Conservation (phyloP, 2,888 invertebrate species). For the Augiades crinisus region DNA sequence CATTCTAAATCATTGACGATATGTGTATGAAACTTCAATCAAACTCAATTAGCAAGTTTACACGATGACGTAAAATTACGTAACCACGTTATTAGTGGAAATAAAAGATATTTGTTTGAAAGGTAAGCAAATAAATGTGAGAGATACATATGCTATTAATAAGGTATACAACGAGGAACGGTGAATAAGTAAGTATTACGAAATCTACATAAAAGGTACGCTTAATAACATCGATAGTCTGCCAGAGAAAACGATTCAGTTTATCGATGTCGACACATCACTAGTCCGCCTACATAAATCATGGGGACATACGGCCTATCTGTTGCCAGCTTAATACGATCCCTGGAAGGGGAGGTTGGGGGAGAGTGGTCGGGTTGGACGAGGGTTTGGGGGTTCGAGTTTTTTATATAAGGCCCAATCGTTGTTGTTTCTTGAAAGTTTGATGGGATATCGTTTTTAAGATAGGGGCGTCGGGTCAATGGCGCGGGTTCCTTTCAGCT, state of each 20-base stretch:
- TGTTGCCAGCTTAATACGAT: constrained; percentile 78
- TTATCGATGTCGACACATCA: constrained; percentile 41
- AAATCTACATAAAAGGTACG: neutral
- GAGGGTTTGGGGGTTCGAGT: too few relatives aligned
- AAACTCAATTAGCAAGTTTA: too few relatives aligned
- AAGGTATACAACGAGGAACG: too few relatives aligned
- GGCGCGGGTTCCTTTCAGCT: constrained; percentile 3
- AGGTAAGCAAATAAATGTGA: too few relatives aligned
- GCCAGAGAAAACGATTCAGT: constrained; percentile 23
- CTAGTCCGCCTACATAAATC: constrained; percentile 69
- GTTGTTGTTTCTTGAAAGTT: constrained; percentile 36
- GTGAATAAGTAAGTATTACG: neutral
- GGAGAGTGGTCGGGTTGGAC: constrained; percentile 40
- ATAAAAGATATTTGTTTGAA: too few relatives aligned
- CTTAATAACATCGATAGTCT: neutral
- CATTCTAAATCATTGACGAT: too few relatives aligned
- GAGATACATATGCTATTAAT: too few relatives aligned
- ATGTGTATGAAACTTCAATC: too few relatives aligned
- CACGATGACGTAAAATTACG: too few relatives aligned
- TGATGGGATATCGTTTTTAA: constrained; percentile 36
- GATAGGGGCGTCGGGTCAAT: constrained; percentile 20
- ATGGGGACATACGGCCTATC: constrained; percentile 77
- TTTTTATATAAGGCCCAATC: constrained; percentile 46
- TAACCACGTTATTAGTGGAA: too few relatives aligned
- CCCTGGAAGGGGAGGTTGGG: constrained; percentile 41